Conservation (phyloP, 2,797 vertebrate species). For the Halcyon badia region DNA sequence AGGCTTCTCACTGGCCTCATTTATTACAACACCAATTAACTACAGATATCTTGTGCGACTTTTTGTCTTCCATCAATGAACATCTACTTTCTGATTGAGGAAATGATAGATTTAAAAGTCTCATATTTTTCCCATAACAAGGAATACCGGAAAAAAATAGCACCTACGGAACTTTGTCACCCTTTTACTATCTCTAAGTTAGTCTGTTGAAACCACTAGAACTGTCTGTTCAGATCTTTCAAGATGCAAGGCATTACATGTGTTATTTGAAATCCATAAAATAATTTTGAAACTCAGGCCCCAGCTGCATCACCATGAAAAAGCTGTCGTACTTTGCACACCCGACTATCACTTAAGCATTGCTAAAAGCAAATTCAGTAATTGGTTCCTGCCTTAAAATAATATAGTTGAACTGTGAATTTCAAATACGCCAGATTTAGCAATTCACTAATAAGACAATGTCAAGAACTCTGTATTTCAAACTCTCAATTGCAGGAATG, state of each 20-base stretch:
- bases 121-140: neutral
- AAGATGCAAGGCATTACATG: neutral
- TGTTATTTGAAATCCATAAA: slow-evolving; percentile 9
- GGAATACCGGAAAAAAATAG: neutral
- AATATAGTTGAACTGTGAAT: neutral
- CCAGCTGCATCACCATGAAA: neutral
- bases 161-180: neutral
- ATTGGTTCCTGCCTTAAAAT: slow-evolving; percentile 27
- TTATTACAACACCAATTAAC: neutral
- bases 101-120: neutral
- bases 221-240: neutral
- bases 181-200: neutral
- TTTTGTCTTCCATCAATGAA: neutral
- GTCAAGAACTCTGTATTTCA: neutral
- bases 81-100: neutral
- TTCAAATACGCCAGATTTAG: neutral
- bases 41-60: neutral
- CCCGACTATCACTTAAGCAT: neutral
- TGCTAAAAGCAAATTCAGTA: slow-evolving; percentile 5
- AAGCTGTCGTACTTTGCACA: neutral
- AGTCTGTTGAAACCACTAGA: neutral
- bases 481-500: rapidly evolving
- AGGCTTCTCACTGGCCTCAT: neutral
- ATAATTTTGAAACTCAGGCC: neutral
- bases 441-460: neutral